Percentiles rank a stretch among this genome's conserved stretches.
phyloP scores from a whole-genome alignment of 2,888 invertebrate genomes.

The Erebia aethiops region DNA sequence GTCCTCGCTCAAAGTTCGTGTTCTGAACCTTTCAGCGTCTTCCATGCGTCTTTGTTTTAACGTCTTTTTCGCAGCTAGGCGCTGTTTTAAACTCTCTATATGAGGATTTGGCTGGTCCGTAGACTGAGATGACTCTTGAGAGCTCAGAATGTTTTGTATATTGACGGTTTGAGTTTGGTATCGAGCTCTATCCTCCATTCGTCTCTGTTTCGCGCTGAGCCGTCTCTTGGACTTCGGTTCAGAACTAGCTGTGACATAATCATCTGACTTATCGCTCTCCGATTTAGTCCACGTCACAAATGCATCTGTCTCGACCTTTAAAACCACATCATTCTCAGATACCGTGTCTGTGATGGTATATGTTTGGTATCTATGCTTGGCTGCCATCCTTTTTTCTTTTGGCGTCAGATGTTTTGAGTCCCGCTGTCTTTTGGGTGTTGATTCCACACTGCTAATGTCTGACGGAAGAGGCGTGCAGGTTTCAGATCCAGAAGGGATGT shows the following conservation, averaged over 20 bases:
- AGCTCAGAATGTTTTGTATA: slow-evolving; percentile 57
- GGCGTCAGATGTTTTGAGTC: slow-evolving; percentile 85
- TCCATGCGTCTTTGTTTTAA: slow-evolving; percentile 84
- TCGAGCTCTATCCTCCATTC: slow-evolving; percentile 86
- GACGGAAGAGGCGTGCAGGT: slow-evolving; percentile 86
- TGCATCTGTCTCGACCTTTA: slow-evolving; percentile 63
- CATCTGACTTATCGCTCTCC: slow-evolving; percentile 70
- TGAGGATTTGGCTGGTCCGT: slow-evolving; percentile 58
- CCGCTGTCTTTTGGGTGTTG: slow-evolving; percentile 86
- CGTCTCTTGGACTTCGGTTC: slow-evolving; percentile 66
- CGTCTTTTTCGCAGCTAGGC: slow-evolving; percentile 73
- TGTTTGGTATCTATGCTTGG: slow-evolving; percentile 91
- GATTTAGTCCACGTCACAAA: slow-evolving; percentile 75
- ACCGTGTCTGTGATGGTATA: slow-evolving; percentile 88
- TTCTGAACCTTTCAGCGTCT: slow-evolving; percentile 89
- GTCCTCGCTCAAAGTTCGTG: slow-evolving; percentile 85
- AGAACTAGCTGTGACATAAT: slow-evolving; percentile 63
- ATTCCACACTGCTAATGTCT: slow-evolving; percentile 89
- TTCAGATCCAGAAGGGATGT: slow-evolving; percentile 80
- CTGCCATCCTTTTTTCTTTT: slow-evolving; percentile 88
- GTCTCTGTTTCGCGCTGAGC: slow-evolving; percentile 85
- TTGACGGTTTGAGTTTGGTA: slow-evolving; percentile 87
- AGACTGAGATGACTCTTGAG: slow-evolving; percentile 47
- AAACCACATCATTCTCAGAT: slow-evolving; percentile 57
- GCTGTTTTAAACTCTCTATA: slow-evolving; percentile 67